phyloP scores from a whole-genome alignment of 2,113 vertebrate species.

The Ophthalmolycus amberensis region DNA sequence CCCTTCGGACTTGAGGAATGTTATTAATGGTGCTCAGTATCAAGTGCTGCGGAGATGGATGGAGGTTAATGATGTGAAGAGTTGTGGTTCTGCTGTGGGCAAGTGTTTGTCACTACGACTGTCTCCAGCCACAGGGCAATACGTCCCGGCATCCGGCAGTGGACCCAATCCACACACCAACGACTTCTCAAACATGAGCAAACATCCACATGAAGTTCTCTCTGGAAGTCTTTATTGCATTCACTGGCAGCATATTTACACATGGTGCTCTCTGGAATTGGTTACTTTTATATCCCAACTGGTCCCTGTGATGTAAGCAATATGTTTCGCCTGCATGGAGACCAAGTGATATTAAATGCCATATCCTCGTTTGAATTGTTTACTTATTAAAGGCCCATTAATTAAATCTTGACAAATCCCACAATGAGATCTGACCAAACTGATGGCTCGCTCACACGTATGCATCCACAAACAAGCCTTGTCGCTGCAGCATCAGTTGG shows the following conservation, averaged over 20 bases:
- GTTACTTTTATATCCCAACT: neutral
- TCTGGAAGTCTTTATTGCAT: neutral
- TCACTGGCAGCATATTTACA: conserved; percentile 19
- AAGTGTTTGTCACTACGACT: conserved; percentile 44
- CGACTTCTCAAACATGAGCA: conserved; percentile 32
- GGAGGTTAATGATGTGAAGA: conserved; percentile 62
- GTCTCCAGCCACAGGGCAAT: conserved; percentile 22
- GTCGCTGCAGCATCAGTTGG: neutral
- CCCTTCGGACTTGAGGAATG: conserved; percentile 37
- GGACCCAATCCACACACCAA: conserved; percentile 17
- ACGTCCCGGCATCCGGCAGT: conserved; percentile 17
- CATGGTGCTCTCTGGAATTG: neutral
- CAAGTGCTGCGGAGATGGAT: conserved; percentile 47
- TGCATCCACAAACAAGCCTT: neutral
- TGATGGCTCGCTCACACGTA: neutral
- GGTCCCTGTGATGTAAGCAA: neutral
- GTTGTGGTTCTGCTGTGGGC: conserved; percentile 32
- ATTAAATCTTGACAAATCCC: neutral
- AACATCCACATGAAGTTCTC: conserved; percentile 25
- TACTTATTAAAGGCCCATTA: neutral
- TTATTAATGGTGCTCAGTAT: conserved; percentile 53
- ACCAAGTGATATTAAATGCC: neutral
- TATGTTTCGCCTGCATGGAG: neutral
- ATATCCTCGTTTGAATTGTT: neutral
- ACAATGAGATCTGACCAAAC: neutral